Base-by-base conservation (phyloP, 2,113 vertebrate genomes). In the Sturnus vulgaris region DNA sequence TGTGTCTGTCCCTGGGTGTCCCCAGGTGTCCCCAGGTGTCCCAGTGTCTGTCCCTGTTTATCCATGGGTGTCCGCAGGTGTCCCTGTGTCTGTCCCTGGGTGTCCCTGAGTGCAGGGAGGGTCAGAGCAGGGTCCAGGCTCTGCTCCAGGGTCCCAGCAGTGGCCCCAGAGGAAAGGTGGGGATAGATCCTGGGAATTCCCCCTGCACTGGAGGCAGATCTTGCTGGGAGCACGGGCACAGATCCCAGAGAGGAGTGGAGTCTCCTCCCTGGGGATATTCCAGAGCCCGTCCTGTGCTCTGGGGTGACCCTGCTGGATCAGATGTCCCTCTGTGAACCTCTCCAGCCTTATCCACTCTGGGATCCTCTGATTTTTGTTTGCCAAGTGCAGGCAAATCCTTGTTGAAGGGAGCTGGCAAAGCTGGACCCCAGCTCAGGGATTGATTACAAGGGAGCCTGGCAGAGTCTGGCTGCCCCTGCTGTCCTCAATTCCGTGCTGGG, bases 341-440 rank as follows among this genome's bases (percentile, higher is more conserved):
- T 7, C 50, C 50, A n/a, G 12, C 30, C 19, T 56, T 2, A 5
- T 0, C 40, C n/a, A 3, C n/a, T 23, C n/a, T 3, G 17, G 10
- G 27, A 18, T 9, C 4, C 33, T 9, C 4, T 28, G 7, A 2
- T n/a, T 80, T 79, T 80, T 60, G 35, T 35, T 47, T 31, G 22
- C 9, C 5, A 6, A 30, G 10, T 14, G 18, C 55, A 65, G 40
- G n/a, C 7, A 47, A 42, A 39, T 39, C n/a, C 6, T 25, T 18
- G 19, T n/a, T 46, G 4, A 3, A 6, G 40, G 40, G 40, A 40
- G 12, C 40, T 40, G 40, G 40, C 40, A 40, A 7, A 65, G 50
- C 49, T 64, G 8, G 56, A 14, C 40, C 23, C 6, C 7, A 0
- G 3, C 9, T 61, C 15, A 17, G 42, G 84, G 35, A 7, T 75